Percentiles rank a stretch among this genome's conserved stretches.
phyloP scores from a whole-genome alignment of 1,140 invertebrate genomes.

The Pseudomyrmex flavicornis region DNA sequence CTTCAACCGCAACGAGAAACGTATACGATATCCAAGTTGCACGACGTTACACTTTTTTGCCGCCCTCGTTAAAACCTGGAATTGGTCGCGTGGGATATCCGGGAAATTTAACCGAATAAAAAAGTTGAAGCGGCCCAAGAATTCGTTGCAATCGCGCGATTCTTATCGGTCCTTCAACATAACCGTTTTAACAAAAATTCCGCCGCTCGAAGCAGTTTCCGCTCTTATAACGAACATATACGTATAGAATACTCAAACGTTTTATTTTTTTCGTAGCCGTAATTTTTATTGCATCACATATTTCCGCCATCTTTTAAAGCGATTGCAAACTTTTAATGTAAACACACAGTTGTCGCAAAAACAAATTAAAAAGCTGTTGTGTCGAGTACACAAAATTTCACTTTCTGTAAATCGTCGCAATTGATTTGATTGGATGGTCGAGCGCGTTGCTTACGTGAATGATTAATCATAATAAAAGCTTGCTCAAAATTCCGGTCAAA shows the following conservation, averaged over 20 bases:
- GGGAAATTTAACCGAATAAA: not conserved
- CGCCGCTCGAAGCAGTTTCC: too few species aligned
- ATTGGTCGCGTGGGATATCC: not conserved
- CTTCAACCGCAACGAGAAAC: constrained; percentile 12
- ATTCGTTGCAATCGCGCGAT: not conserved
- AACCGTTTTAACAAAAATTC: too few species aligned
- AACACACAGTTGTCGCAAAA: not conserved
- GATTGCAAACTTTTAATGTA: too few species aligned
- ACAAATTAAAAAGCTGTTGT: not conserved
- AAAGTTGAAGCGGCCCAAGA: not conserved
- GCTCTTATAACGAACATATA: too few species aligned
- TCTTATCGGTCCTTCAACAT: not conserved
- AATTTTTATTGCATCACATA: too few species aligned
- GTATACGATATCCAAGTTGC: not conserved
- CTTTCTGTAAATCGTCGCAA: not conserved
- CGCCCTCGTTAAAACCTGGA: not conserved
- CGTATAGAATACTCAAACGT: too few species aligned
- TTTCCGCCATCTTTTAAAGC: too few species aligned
- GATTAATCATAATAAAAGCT: constrained; percentile 28
- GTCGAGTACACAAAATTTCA: not conserved
- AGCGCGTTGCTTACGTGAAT: not conserved
- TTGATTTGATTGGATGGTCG: not conserved
- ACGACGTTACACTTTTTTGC: not conserved
- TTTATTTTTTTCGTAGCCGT: too few species aligned
- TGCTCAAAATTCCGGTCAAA: constrained; percentile 37